These are phyloP conservation scores for Lithodes maja DNA, from an alignment of 2,888 invertebrate genomes.

Conservation along the genomic window DNA sequence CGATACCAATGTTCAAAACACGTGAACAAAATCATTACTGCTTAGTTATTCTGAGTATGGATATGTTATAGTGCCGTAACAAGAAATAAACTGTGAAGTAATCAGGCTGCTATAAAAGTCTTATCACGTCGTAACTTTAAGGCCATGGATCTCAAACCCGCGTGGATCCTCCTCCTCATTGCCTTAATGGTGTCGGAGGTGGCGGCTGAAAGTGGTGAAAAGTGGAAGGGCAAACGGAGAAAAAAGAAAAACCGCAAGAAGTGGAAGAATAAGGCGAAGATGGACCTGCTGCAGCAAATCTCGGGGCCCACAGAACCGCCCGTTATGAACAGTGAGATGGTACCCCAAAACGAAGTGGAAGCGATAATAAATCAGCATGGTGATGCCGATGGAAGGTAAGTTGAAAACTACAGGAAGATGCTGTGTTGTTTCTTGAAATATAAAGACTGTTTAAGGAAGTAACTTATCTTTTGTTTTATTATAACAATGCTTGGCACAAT, in stretches of 20 bases:
- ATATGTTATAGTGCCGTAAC: no score
- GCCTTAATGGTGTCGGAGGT: conserved; percentile 35
- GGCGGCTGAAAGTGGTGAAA: conserved; percentile 39
- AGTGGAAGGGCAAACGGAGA: conserved; percentile 43
- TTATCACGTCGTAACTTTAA: not conserved
- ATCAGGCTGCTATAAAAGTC: no score
- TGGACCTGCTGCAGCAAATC: conserved; percentile 9
- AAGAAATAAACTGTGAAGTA: no score
- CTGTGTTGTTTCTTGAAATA: no score
- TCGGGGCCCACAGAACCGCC: conserved; percentile 6
- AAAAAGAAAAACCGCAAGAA: conserved; percentile 58
- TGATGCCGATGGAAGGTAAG: not conserved
- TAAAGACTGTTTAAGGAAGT: no score
- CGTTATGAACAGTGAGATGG: not conserved
- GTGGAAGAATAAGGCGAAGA: conserved; percentile 48
- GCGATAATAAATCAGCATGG: not conserved
- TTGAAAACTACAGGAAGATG: not conserved
- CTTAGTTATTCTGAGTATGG: no score
- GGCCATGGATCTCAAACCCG: conserved; percentile 43
- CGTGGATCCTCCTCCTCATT: conserved; percentile 29
- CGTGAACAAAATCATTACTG: no score
- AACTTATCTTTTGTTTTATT: no score
- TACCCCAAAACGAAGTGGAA: not conserved
- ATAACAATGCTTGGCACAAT: no score
- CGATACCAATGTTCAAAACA: no score